phyloP scores from a whole-genome alignment of 2,797 vertebrate species.

The Neoniphon sammara region DNA sequence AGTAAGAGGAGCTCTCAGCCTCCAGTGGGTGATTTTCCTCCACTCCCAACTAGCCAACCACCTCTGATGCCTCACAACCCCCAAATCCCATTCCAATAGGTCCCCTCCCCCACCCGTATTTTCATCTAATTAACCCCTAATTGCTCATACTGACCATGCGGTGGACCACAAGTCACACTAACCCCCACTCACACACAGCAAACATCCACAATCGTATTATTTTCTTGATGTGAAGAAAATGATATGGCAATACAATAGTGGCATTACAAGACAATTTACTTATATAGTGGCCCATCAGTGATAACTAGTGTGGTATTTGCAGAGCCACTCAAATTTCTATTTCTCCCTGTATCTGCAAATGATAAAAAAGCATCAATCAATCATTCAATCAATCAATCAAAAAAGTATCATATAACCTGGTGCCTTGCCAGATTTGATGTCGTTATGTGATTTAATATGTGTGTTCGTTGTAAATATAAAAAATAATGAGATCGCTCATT shows the following conservation, averaged over 20 bases:
- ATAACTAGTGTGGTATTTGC: no score
- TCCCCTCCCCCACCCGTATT: constrained; percentile 77
- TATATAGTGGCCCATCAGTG: not conserved
- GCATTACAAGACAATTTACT: not conserved
- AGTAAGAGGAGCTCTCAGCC: constrained; percentile 55
- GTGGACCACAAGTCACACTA: constrained; percentile 51
- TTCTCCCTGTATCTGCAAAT: no score
- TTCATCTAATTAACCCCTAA: constrained; percentile 83
- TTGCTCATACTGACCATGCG: constrained; percentile 77
- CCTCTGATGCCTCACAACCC: constrained; percentile 72
- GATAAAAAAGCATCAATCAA: no score
- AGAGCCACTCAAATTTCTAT: no score
- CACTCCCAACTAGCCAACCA: constrained; percentile 46
- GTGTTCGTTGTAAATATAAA: not conserved
- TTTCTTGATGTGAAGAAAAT: constrained; percentile 6
- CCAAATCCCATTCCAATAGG: constrained; percentile 73
- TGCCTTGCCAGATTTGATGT: not conserved
- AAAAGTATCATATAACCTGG: not conserved
- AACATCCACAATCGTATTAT: constrained; percentile 25
- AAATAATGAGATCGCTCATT: not conserved
- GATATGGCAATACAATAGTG: not conserved
- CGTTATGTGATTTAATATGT: not conserved
- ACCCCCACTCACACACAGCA: constrained; percentile 30
- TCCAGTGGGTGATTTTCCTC: constrained; percentile 62
- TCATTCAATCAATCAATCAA: no score